Evolutionary conservation across 2,797 vertebrate genomes (phyloP).

Genomic region (Pseudomugil gertrudae): DNA sequence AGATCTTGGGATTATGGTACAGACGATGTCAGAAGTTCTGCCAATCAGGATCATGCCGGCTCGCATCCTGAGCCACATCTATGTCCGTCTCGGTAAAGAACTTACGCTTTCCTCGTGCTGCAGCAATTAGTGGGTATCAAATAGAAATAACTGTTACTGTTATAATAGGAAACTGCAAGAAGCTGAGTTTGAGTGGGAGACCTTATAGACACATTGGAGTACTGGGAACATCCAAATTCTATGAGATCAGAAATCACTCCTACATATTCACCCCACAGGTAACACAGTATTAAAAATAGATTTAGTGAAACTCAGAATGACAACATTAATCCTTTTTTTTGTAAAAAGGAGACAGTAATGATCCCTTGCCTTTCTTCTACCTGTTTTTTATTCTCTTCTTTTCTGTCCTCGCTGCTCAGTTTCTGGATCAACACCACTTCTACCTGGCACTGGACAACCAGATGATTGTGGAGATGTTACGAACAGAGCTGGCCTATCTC

Average conservation of each 20-base stretch:
- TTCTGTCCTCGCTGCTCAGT: slow-evolving; percentile 73
- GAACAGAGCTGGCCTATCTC: slow-evolving; percentile 93
- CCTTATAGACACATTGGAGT: slow-evolving; percentile 96
- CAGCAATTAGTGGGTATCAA: neutral
- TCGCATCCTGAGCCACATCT: slow-evolving; percentile 96
- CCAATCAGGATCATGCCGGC: slow-evolving; percentile 93
- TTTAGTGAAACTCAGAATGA: neutral
- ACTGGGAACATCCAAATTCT: slow-evolving; percentile 96
- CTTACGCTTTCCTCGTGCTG: neutral
- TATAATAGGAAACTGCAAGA: slow-evolving; percentile 88
- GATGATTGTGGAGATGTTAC: slow-evolving; percentile 99
- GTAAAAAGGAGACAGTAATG: neutral
- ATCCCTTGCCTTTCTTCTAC: neutral
- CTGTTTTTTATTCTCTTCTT: neutral
- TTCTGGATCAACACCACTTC: slow-evolving; percentile 98
- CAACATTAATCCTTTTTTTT: neutral
- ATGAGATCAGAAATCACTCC: slow-evolving; percentile 91
- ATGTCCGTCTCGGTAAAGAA: slow-evolving; percentile 90
- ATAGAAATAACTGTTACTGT: slow-evolving; percentile 7
- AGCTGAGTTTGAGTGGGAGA: slow-evolving; percentile 91
- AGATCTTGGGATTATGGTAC: slow-evolving; percentile 85
- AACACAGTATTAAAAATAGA: neutral
- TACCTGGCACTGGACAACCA: slow-evolving; percentile 97
- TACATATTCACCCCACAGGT: slow-evolving; percentile 98
- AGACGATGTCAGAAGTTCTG: slow-evolving; percentile 88